Base-by-base conservation (phyloP, 2,888 invertebrate species). In the Agrochola macilenta region DNA sequence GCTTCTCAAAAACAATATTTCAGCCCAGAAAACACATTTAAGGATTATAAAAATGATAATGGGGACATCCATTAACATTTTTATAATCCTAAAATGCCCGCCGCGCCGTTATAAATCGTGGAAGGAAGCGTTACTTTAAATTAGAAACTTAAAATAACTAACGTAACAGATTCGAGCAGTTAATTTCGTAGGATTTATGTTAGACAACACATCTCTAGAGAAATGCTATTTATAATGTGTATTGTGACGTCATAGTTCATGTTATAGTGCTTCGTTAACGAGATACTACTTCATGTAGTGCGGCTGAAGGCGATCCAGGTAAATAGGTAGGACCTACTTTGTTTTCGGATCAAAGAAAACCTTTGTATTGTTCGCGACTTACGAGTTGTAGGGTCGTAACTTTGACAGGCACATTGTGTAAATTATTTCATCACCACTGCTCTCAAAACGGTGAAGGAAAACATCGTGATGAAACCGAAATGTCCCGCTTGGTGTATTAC, bases 121-220 rank as follows among this genome's bases (percentile, higher is more conserved):
- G 54, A 52, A 76, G 80, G 76, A 80, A 86, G 64, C 71, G 78
- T 90, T 87, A 81, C 82, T 89, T 90, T 74, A 72, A 74, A 77
- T 78, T n/a, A 69, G 68, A 73, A 73, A 79, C 69, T 79, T 78
- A 82, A 82, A 83, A 80, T 79, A 76, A 74, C 69, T 58, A 43
- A 77, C 30, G 64, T 74, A 61, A 81, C 69, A 72, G 74, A 76
- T 77, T 76, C 74, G 39, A 64, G 74, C 73, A 64, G 77, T 84
- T 87, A 84, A 82, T 86, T 84, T 80, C 5, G 65, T 77, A 79
- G 74, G 76, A 84, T 86, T 84, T 79, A 81, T 83, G 78, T 72
- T 74, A 54, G 75, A 83, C 84, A 82, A 80, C 87, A 86, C 72
- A 84, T 82, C 79, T 79, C 64, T 52, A 71, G 72, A 70, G 80